Percentiles rank a stretch among this genome's conserved stretches.
phyloP scores from a whole-genome alignment of 2,888 invertebrate species.

The Cephus rjabovi region DNA sequence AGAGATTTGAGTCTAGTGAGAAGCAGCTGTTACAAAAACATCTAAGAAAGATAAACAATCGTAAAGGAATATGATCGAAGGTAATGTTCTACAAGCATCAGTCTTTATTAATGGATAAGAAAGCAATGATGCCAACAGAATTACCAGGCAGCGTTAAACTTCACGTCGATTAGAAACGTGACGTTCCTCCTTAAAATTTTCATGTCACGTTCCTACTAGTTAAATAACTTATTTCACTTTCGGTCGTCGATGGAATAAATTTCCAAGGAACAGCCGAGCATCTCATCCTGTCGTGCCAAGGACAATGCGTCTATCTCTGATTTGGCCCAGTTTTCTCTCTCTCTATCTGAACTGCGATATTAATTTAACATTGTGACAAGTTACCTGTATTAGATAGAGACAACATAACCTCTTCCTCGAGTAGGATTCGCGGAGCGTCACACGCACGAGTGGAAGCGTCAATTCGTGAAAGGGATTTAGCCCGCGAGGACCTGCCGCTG shows the following conservation, averaged over 20 bases:
- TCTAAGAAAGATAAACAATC: not conserved
- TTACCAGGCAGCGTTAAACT: not conserved
- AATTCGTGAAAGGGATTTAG: conserved; percentile 35
- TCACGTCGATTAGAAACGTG: not conserved
- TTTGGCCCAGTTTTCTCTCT: not conserved
- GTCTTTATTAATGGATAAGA: not conserved
- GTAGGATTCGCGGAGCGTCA: not conserved
- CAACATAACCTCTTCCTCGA: not conserved
- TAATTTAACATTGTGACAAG: not conserved
- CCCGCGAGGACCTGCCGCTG: conserved; percentile 49
- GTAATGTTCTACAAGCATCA: too few relatives aligned
- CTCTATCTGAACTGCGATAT: not conserved
- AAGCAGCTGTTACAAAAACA: not conserved
- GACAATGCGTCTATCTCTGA: conserved; percentile 57
- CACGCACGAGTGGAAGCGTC: not conserved
- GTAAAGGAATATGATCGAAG: not conserved
- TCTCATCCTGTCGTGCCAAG: conserved; percentile 54
- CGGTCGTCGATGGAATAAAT: conserved; percentile 45
- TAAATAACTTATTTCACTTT: conserved; percentile 46
- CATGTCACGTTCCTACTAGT: conserved; percentile 5
- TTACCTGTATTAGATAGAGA: not conserved
- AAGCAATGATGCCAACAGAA: not conserved
- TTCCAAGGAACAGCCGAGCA: conserved; percentile 31
- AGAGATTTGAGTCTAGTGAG: not conserved
- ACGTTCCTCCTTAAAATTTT: conserved; percentile 5